Evolutionary conservation across 37 sponge, comb jelly and placozoan genomes (phyloP), one percentile per base, ranked within the genome.

Genomic region (Ianthella basta): DNA sequence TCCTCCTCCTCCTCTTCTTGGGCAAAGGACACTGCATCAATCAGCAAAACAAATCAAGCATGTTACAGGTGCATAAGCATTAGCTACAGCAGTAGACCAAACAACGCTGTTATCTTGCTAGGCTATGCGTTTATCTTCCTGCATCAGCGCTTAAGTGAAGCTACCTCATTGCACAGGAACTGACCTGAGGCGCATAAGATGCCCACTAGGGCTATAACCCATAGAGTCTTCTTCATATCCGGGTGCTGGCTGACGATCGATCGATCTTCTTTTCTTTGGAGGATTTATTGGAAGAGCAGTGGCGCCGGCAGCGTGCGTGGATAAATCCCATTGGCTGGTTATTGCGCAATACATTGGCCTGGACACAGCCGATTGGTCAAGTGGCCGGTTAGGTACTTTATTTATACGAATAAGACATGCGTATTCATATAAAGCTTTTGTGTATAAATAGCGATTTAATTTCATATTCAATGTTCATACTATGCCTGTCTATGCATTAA

Each of bases 1-100:
- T 88, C 94, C 20, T 86, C 93, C 32, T 86, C 91, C 3, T 89
- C 91, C 18, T 85, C 97, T 33, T 88, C 84, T 70, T 94, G 72
- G 24, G 89, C 89, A 27, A 20, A 12, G n/a, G 85, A 85, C 23
- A 83, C 92, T 92, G 73, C 66, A 25, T 50, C 82, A 66, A 0
- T 32, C n/a, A 4, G 37, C 69, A 4, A 75, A 50, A 59, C 24
- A 72, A 15, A 59, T 0, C 56, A 53, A 56, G 36, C 82, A 36
- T 15, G 5, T 61, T 10, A 61, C 64, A 61, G 2, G 25, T 29
- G 64, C 64, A 61, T 4, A 27, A 4, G 25, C 29, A 27, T 18
- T 57, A 18, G 59, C 15, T 57, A 18, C 15, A 57, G 59, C 59
- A 57, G 18, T 57, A 57, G 15, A 18, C 18, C 27, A 29, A 61